These are phyloP conservation scores for Cinara cedri DNA, from an alignment of 2,888 invertebrate species.

Conservation along the genomic window DNA sequence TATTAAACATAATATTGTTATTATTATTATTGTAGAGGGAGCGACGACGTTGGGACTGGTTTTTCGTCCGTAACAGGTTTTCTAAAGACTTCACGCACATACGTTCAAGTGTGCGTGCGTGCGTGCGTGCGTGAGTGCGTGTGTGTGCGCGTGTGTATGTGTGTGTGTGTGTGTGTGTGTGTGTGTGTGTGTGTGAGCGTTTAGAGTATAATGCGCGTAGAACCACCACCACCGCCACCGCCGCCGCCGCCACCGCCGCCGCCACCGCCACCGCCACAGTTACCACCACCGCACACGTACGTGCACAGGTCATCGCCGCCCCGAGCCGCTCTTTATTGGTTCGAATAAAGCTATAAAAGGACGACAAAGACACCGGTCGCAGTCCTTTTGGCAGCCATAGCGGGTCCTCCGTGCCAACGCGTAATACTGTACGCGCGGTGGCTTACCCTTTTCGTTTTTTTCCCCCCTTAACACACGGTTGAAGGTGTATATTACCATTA, in stretches of 20 bases:
- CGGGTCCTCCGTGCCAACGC: constrained; percentile 39
- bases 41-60: constrained; percentile 33
- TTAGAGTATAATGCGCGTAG: no score
- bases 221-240: no score
- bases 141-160: background rate
- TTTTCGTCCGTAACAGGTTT: constrained; percentile 55
- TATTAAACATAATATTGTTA: no score
- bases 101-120: background rate
- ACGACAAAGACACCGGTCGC: constrained; percentile 43
- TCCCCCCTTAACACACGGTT: constrained; percentile 27
- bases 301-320: constrained; percentile 50
- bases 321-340: constrained; percentile 38
- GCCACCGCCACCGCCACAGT: no score
- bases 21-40: background rate
- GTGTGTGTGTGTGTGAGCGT: background rate
- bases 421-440: constrained; percentile 15
- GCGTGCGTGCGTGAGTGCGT: background rate
- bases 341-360: constrained; percentile 53
- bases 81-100: constrained; percentile 26
- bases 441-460: background rate
- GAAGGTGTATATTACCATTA: constrained; percentile 1
- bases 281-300: no score
- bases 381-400: constrained; percentile 45
- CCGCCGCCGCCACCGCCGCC: no score
- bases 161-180: background rate